These are phyloP conservation scores for Danaus chrysippus DNA, from an alignment of 2,888 invertebrate species.

Conservation along the genomic window DNA sequence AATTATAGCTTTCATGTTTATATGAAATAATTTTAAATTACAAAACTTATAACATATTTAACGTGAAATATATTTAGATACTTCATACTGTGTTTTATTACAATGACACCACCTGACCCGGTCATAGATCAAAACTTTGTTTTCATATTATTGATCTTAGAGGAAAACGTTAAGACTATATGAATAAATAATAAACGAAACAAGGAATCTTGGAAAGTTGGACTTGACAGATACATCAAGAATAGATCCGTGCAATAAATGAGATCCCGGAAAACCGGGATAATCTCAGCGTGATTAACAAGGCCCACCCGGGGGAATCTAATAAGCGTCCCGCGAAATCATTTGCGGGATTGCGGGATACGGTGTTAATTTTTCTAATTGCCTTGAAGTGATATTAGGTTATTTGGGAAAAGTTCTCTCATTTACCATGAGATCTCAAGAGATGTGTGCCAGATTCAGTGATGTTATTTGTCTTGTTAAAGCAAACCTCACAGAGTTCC, in stretches of 20 bases:
- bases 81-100: too few relatives aligned
- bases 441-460: constrained; percentile 24
- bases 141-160: too few relatives aligned
- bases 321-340: constrained; percentile 50
- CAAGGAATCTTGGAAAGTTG: not conserved
- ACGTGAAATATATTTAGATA: too few relatives aligned
- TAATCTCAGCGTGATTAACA: constrained; percentile 50
- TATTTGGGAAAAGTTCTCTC: constrained; percentile 25
- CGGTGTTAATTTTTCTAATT: constrained; percentile 65
- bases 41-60: too few relatives aligned
- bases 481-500: not conserved
- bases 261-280: constrained; percentile 29
- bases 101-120: too few relatives aligned
- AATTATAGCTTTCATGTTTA: too few relatives aligned
- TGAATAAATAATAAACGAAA: not conserved
- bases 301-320: constrained; percentile 43
- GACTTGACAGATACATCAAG: constrained; percentile 9
- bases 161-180: not conserved
- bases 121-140: too few relatives aligned
- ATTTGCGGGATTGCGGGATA: constrained; percentile 56
- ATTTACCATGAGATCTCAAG: constrained; percentile 21
- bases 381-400: constrained; percentile 39
- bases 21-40: too few relatives aligned
- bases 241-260: constrained; percentile 25
- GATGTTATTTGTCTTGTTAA: not conserved